These are phyloP conservation scores for Mythimna ferrago DNA, from an alignment of 2,888 invertebrate species.

Conservation along the genomic window DNA sequence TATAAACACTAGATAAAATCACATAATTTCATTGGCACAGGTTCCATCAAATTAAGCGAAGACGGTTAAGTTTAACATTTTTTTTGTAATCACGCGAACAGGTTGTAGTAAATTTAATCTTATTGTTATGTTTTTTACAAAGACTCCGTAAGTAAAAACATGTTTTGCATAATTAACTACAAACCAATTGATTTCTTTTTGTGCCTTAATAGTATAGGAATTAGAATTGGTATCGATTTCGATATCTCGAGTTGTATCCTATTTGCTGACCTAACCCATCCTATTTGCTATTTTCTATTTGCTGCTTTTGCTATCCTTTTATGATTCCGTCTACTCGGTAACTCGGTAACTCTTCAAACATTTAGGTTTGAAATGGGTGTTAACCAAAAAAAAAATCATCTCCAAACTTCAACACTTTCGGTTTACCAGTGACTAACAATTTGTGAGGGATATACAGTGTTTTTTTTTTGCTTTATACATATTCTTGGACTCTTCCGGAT, in stretches of 20 bases:
- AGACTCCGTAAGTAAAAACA: conserved; percentile 21
- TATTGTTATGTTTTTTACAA: conserved; percentile 31
- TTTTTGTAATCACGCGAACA: conserved; percentile 18
- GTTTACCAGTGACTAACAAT: no score
- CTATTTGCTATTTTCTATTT: no score
- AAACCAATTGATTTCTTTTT: conserved; percentile 25
- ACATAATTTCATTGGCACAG: background rate
- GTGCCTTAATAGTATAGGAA: conserved; percentile 4
- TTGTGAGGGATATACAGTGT: no score
- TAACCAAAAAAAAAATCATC: no score
- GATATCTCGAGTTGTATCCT: background rate
- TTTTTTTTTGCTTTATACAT: no score
- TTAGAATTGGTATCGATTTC: conserved; percentile 25
- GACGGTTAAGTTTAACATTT: conserved; percentile 1
- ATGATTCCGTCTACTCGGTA: no score
- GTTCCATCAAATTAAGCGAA: conserved; percentile 22
- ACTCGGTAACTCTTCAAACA: no score
- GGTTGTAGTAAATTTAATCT: conserved; percentile 21
- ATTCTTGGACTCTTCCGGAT: no score
- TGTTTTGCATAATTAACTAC: conserved; percentile 45
- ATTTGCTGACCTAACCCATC: background rate
- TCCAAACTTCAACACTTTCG: no score
- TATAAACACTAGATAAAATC: background rate
- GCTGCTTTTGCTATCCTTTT: no score
- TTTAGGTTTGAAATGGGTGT: no score